Evolutionary conservation across 2,797 vertebrate species (phyloP).

Genomic region (Mus minutoides): DNA sequence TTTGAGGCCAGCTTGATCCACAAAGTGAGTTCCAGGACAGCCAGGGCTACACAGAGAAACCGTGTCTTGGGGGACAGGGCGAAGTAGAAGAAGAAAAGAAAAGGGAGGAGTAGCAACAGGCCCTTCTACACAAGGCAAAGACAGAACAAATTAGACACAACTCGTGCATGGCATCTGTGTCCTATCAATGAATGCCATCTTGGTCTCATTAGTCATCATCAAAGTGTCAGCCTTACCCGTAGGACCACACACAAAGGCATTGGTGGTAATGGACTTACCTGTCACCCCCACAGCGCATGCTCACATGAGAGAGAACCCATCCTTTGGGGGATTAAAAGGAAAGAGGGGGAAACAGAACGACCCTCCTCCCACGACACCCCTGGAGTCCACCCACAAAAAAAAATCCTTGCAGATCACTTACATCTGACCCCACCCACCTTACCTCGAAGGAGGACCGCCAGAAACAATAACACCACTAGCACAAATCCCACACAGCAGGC

Average conservation of each 20-base stretch:
- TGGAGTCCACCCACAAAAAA: not conserved
- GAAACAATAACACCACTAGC: not conserved
- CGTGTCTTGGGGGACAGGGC: not conserved
- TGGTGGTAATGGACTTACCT: not conserved
- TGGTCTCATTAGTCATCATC: not conserved
- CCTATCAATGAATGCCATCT: not conserved
- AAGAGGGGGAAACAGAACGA: not conserved
- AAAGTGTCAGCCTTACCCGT: not conserved
- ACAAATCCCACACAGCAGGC: conserved; percentile 33
- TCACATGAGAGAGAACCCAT: not conserved
- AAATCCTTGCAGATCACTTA: not conserved
- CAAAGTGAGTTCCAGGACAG: not conserved
- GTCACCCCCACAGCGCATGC: not conserved
- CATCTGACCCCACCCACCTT: not conserved
- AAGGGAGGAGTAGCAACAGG: not conserved
- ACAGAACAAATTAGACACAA: not conserved
- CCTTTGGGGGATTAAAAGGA: not conserved
- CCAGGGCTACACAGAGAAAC: not conserved
- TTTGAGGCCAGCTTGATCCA: not conserved
- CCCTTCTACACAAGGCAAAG: not conserved
- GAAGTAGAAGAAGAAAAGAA: not conserved
- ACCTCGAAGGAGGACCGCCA: conserved; percentile 60
- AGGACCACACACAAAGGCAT: not conserved
- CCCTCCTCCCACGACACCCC: not conserved
- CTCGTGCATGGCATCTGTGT: not conserved